phyloP scores from a whole-genome alignment of 1,140 invertebrate species.

The Cataglyphis hispanica region DNA sequence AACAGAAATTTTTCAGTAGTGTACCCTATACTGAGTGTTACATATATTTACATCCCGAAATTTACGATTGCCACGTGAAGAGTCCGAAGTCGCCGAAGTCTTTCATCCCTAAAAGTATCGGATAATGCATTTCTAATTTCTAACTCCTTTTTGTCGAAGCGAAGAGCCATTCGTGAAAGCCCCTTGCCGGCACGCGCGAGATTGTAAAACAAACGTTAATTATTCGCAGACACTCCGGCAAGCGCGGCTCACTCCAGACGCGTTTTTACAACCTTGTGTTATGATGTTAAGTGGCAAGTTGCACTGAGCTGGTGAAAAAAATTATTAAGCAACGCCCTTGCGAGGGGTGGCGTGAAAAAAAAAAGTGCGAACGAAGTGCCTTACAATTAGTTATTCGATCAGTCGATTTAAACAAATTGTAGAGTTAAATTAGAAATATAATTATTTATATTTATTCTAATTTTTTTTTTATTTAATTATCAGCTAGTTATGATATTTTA shows the following conservation, averaged over 20 bases:
- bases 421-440: not conserved
- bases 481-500: not conserved
- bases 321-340: constrained; percentile 52
- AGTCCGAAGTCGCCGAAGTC: too few relatives aligned
- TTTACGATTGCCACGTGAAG: not conserved
- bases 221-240: constrained; percentile 68
- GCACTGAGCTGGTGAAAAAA: constrained; percentile 58
- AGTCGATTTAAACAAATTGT: not conserved
- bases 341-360: not conserved
- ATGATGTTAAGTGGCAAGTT: constrained; percentile 56
- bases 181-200: constrained; percentile 17
- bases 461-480: not conserved
- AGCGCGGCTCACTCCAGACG: constrained; percentile 56
- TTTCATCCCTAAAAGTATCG: constrained; percentile 1
- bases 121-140: constrained; percentile 37
- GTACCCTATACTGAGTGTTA: not conserved
- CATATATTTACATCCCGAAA: not conserved
- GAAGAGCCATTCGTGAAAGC: not conserved
- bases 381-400: not conserved
- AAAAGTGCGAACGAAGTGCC: not conserved
- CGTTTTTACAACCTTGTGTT: constrained; percentile 67
- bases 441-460: not conserved
- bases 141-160: constrained; percentile 31
- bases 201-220: constrained; percentile 75
- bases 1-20: too few relatives aligned